A percentile compares a stretch with the other conserved stretches of the same genome.
Evolutionary conservation across 2,888 invertebrate genomes (phyloP).

Genomic region (Drosophila fungiperda): DNA sequence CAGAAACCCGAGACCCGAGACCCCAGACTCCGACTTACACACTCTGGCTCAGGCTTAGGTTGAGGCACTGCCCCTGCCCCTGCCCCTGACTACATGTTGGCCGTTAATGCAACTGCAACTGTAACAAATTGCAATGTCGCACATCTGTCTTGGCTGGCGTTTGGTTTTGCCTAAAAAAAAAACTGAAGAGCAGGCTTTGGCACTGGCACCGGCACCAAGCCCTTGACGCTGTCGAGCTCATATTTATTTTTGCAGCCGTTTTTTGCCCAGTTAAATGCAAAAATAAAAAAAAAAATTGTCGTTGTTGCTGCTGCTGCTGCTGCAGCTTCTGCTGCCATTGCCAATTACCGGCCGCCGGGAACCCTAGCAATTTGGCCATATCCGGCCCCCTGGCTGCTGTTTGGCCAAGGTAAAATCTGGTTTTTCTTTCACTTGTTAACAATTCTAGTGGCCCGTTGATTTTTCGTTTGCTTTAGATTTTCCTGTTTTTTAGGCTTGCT

Average conservation of each 20-base stretch:
- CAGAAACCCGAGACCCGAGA: slow-evolving; percentile 14
- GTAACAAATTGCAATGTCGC: slow-evolving; percentile 79
- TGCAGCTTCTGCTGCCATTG: slow-evolving; percentile 56
- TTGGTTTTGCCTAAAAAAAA: slow-evolving; percentile 69
- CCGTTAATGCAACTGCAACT: slow-evolving; percentile 80
- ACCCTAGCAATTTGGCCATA: slow-evolving; percentile 84
- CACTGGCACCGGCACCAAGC: slow-evolving; percentile 33
- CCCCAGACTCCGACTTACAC: slow-evolving; percentile 18
- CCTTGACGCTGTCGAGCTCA: slow-evolving; percentile 64
- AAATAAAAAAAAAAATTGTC: slow-evolving; percentile 59
- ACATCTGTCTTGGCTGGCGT: slow-evolving; percentile 78
- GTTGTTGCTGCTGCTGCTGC: slow-evolving; percentile 37
- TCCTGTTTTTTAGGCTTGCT: slow-evolving; percentile 58
- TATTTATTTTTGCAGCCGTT: slow-evolving; percentile 69
- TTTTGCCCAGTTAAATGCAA: slow-evolving; percentile 55
- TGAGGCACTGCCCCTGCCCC: slow-evolving; percentile 24
- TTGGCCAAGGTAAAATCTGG: slow-evolving; percentile 69
- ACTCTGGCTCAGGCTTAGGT: slow-evolving; percentile 36
- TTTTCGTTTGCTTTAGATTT: slow-evolving; percentile 68
- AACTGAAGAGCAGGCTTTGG: slow-evolving; percentile 27
- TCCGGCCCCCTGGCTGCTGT: slow-evolving; percentile 81
- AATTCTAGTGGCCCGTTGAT: slow-evolving; percentile 55
- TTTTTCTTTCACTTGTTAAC: slow-evolving; percentile 72
- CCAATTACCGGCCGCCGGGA: slow-evolving; percentile 82
- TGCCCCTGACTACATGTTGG: slow-evolving; percentile 28